Base-by-base conservation (phyloP, 2,797 vertebrate genomes). In the Pagetopsis macropterus region DNA sequence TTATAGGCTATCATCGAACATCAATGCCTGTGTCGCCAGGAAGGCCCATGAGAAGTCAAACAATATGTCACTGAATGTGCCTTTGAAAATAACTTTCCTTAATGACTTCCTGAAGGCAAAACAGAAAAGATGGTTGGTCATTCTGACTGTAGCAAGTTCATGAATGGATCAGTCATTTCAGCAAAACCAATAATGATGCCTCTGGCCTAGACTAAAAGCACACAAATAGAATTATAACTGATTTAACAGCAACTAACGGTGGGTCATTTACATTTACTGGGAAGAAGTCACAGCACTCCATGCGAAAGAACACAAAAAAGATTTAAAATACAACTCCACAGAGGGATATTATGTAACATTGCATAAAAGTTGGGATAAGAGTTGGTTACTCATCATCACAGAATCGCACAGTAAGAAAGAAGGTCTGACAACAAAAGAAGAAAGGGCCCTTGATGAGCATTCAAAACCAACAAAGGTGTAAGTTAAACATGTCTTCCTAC, bases 401-500 rank as follows among this genome's bases (percentile, higher is more conserved):
- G 62, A 50, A 50, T 63, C 61, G 65, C 56, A 78, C 66, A 51
- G 31, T 31, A 31, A 44, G 15, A 72, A 8, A 57, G 17, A 8
- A 55, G 31, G 23, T 61, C 46, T 44, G 49, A 49, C 44, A 27
- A 21, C 43, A 52, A 5, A 27, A 58, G 14, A 67, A 60, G 8
- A 64, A 57, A 61, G 37, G 19, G 6, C 9, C 15, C 52, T 37
- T 52, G 56, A 72, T 51, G 23, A 55, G 49, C 16, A 46, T 73
- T 68, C 16, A 72, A 65, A 75, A 51, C 23, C 21, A 57, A 75
- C 15, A 55, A 67, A 69, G 37, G 54, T 78, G 88, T 66, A 78
- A 76, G 65, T 78, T 85, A 70, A 81, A 81, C 61, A 55, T 63
- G 46, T 72, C 17, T 70, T 45, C 27, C 33, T 17, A 55, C 40